Base-by-base conservation (phyloP, 2,113 vertebrate genomes). In the Lontra canadensis region DNA sequence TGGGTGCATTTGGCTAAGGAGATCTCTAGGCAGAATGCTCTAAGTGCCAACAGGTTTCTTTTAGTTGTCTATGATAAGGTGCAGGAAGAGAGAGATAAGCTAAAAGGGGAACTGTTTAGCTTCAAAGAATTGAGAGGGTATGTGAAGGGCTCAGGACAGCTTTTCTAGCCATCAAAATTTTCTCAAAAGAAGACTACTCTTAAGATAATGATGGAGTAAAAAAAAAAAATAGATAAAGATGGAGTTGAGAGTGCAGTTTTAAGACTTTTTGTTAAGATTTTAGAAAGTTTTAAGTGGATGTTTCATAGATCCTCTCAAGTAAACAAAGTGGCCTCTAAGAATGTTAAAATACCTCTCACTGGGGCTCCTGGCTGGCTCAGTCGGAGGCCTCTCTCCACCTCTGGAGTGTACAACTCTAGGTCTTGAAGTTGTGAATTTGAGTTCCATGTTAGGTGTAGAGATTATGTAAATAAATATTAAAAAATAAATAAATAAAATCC, bases 131-230 rank as follows among this genome's bases (percentile, higher is more conserved):
- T 84, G 59, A 71, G 49, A 94, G 34, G 71, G 42, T 67, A 85
- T 31, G n/a, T 21, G 61, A 84, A 52, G n/a, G n/a, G 42, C 42
- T 80, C 29, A 85, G 42, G 71, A 39, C 20, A 73, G 47, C 71
- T 42, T 94, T 94, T 79, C 61, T 71, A 92, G 80, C 21, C 34
- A 89, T 21, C 42, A 90, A 94, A 71, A 29, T 26, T 55, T 95
- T 94, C 74, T 90, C 80, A 79, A 85, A 86, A 49, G 47, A 63
- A 74, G 65, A 88, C 36, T n/a, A 36, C 0, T 78, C 25, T 74
- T 73, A 52, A 52, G 49, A 52, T 52, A 52, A 52, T 17, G 49
- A 52, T 52, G 49, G 15, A 52, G 49, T 52, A 52, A 52, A 52
- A 49, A 49, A 49, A 49, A 52, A 52, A 52, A 86, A 69, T n/a